Conservation (phyloP, 1,140 invertebrate species). For the Drusus annulatus region DNA sequence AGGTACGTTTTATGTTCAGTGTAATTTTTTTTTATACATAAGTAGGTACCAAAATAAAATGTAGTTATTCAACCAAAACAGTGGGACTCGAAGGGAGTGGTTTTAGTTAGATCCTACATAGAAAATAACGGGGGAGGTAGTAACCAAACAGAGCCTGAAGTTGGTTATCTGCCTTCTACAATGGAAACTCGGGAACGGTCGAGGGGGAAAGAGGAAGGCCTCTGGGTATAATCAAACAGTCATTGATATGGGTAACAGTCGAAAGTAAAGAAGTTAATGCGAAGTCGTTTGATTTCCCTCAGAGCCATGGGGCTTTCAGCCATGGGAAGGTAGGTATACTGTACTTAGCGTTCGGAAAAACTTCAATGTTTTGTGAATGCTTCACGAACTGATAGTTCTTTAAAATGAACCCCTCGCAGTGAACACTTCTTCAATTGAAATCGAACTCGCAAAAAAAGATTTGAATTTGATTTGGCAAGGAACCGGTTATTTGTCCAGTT, state of each 20-base stretch:
- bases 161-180: constrained; percentile 3
- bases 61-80: background rate
- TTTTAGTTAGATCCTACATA: background rate
- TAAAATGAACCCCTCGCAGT: too few species aligned
- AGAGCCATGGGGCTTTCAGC: too few species aligned
- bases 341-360: too few species aligned
- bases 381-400: too few species aligned
- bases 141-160: background rate
- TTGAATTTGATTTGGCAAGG: too few species aligned
- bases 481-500: too few species aligned
- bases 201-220: background rate
- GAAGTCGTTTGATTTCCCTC: constrained; percentile 14
- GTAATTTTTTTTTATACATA: background rate
- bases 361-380: too few species aligned
- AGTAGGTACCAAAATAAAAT: background rate
- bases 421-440: too few species aligned
- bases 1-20: too few species aligned
- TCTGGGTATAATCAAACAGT: constrained; percentile 31
- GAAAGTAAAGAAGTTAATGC: constrained; percentile 30
- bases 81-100: background rate
- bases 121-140: constrained; percentile 6
- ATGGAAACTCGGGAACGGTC: too few species aligned
- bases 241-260: constrained; percentile 36
- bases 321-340: too few species aligned
- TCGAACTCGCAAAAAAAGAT: too few species aligned